Conservation (phyloP, 2,888 invertebrate species). For the Archips xylosteana region DNA sequence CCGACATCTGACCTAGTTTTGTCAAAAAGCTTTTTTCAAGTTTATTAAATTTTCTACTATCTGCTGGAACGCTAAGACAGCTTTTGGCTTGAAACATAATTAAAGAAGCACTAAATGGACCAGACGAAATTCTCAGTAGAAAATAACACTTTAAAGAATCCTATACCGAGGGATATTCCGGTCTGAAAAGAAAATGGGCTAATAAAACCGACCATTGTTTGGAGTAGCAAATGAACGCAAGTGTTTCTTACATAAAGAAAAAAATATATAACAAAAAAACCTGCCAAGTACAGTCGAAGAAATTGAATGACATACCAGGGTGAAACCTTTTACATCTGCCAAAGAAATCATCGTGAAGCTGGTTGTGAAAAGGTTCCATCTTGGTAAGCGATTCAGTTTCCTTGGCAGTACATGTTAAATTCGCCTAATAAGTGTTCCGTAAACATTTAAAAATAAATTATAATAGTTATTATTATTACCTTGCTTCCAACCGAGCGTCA, state of each 20-base stretch:
- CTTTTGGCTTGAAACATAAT: background rate
- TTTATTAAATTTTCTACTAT: background rate
- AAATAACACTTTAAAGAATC: slow-evolving; percentile 31
- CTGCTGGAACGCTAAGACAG: background rate
- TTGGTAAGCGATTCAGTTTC: no score
- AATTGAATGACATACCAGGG: no score
- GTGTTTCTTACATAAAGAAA: slow-evolving; percentile 11
- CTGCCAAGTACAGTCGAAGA: no score
- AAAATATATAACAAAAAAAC: background rate
- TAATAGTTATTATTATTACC: no score
- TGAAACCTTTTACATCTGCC: no score
- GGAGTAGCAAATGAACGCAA: slow-evolving; percentile 14
- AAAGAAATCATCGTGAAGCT: no score
- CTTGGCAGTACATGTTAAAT: no score
- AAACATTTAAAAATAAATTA: no score
- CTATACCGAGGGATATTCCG: slow-evolving; percentile 15
- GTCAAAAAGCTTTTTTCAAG: background rate
- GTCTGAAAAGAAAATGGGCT: slow-evolving; percentile 27
- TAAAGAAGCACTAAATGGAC: slow-evolving; percentile 10
- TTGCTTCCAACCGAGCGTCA: no score
- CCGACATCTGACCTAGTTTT: no score
- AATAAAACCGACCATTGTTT: slow-evolving; percentile 25
- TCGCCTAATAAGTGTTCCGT: no score
- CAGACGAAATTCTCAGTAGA: slow-evolving; percentile 20
- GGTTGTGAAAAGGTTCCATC: no score